These are phyloP conservation scores for Aromia moschata DNA, from an alignment of 2,888 invertebrate genomes.

Conservation along the genomic window DNA sequence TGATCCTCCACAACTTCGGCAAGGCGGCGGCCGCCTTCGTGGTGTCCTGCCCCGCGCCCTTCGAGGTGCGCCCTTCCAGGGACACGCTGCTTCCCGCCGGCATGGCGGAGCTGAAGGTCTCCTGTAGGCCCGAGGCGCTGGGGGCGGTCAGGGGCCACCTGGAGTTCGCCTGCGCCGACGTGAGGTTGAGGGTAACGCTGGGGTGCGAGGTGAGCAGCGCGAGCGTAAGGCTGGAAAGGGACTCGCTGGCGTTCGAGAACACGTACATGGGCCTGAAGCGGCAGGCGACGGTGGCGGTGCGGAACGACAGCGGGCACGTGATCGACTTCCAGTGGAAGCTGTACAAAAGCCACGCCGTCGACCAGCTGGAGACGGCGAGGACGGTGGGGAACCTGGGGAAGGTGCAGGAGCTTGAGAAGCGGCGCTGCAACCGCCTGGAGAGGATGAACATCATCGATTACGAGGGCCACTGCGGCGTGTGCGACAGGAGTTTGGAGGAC, in stretches of 20 bases:
- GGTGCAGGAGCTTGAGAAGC: constrained; percentile 52
- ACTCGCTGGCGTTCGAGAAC: constrained; percentile 66
- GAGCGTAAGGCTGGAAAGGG: constrained; percentile 65
- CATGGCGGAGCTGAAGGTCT: constrained; percentile 64
- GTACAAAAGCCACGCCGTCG: constrained; percentile 62
- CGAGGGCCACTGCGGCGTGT: constrained; percentile 56
- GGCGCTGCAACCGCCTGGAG: constrained; percentile 48
- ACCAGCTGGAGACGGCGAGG: constrained; percentile 51
- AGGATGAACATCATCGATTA: constrained; percentile 52
- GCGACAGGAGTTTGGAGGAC: constrained; percentile 61
- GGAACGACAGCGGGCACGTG: constrained; percentile 67
- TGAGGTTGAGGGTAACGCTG: constrained; percentile 54
- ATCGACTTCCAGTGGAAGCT: constrained; percentile 70
- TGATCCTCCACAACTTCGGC: constrained; percentile 69
- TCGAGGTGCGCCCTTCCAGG: constrained; percentile 66
- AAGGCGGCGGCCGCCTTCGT: constrained; percentile 64
- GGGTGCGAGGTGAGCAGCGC: constrained; percentile 64
- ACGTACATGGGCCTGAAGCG: constrained; percentile 68
- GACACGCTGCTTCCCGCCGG: constrained; percentile 65
- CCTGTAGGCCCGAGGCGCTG: constrained; percentile 63
- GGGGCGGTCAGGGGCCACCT: constrained; percentile 18
- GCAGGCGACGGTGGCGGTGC: constrained; percentile 64
- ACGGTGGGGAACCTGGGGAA: constrained; percentile 39
- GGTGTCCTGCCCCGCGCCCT: constrained; percentile 62
- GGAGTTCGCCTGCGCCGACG: constrained; percentile 22